Base-by-base conservation (phyloP, 1,140 invertebrate species). In the Brachionus asplanchnoidis region DNA sequence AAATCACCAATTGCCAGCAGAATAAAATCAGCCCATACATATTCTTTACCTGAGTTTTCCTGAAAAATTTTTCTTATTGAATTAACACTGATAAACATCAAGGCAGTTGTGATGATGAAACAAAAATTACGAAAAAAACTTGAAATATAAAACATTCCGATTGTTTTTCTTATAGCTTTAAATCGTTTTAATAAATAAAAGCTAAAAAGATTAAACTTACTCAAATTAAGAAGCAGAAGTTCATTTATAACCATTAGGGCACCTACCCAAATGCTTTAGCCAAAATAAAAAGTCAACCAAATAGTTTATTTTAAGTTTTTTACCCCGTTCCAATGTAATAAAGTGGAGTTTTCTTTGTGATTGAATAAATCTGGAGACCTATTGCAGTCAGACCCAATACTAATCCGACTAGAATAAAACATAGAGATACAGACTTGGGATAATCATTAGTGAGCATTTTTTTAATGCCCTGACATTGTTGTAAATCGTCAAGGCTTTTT, bases 301-400 rank as follows among this genome's bases (percentile, higher is more conserved):
- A 46, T 46, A 46, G 11, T 46, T 12, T 12, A 46, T 46, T 46
- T 14, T 3, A 46, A 46, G 44, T 3, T 46, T 75, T 20, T 53
- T 50, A 77, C 73, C 73, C 73, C 50, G 73, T 77, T 77, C 73
- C 73, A 23, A 77, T 26, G 14, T 23, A 77, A 26, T 77, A 77
- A 6, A 77, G 26, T 14, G 44, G 44, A 23, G 73, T 36, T 26
- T 77, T 3, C 3, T 50, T 23, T 26, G n/a, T 32, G 6, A 50
- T 77, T 50, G 73, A 46, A 50, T 50, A 77, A 20, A 77, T 28
- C 50, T 77, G 73, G 3, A 77, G n/a, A 5, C 40, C 23, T 8
- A 77, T 50, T 12, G 44, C 73, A 28, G 20, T 14, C 1, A 77
- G 4, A 12, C 73, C 73, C 12, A 77, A 11, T 26, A 50, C 14